Conservation (phyloP, 2,888 invertebrate genomes). For the Plebejus anna region DNA sequence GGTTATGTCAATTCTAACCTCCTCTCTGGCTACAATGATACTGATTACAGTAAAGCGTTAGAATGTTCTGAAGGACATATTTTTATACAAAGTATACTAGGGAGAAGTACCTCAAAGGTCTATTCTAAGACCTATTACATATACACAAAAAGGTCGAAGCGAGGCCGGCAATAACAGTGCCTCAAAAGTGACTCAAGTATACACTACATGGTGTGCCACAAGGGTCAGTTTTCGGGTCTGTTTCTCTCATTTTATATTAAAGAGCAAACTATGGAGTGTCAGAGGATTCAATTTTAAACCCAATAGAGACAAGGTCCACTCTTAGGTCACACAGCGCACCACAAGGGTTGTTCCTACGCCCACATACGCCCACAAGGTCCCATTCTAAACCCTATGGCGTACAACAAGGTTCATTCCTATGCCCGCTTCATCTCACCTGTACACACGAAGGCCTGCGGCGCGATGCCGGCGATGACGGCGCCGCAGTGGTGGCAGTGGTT, state of each 20-base stretch:
- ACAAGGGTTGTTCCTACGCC: background rate
- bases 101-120: background rate
- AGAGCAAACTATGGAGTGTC: background rate
- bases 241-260: background rate
- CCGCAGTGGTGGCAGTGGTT: constrained; percentile 97
- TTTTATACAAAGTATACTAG: too few species aligned
- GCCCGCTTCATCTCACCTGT: constrained; percentile 74
- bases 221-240: background rate
- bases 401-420: background rate
- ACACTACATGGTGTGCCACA: background rate
- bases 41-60: too few species aligned
- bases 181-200: background rate
- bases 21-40: too few species aligned
- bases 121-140: background rate
- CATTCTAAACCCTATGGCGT: background rate
- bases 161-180: too few species aligned
- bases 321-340: background rate
- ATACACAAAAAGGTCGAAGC: too few species aligned
- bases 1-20: too few species aligned
- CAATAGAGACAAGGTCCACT: background rate
- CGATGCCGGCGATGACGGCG: constrained; percentile 95
- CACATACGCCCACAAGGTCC: background rate
- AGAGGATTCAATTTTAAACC: background rate
- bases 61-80: too few species aligned
- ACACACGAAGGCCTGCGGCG: constrained; percentile 98